These are phyloP conservation scores for Drosophila mulleri DNA, from an alignment of 2,888 invertebrate species.

Conservation along the genomic window DNA sequence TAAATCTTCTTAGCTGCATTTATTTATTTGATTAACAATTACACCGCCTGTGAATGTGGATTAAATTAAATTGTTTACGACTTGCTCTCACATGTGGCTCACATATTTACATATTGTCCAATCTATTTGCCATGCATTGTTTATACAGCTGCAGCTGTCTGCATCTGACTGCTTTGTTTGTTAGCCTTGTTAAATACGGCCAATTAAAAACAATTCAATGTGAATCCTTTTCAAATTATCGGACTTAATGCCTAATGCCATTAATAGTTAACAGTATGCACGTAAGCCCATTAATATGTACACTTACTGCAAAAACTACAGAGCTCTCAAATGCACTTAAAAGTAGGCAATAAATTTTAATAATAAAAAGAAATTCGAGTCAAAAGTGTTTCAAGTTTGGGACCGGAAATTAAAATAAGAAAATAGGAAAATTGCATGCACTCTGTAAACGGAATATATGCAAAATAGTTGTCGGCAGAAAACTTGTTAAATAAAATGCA, in stretches of 20 bases:
- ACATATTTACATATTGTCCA: conserved; percentile 12
- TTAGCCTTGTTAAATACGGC: conserved; percentile 14
- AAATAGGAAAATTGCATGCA: too few relatives aligned
- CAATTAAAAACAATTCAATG: conserved; percentile 16
- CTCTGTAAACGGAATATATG: too few relatives aligned
- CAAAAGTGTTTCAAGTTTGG: not conserved
- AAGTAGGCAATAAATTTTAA: conserved; percentile 8
- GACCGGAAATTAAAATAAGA: too few relatives aligned
- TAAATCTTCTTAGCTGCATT: not conserved
- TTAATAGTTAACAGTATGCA: not conserved
- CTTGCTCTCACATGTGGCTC: conserved; percentile 24
- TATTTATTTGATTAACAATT: conserved; percentile 15
- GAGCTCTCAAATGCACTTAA: not conserved
- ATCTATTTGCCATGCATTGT: conserved; percentile 19
- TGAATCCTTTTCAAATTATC: conserved; percentile 17
- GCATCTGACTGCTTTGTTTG: conserved; percentile 1
- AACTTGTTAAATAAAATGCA: too few relatives aligned
- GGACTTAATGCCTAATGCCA: not conserved
- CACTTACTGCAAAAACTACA: not conserved
- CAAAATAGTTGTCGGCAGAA: too few relatives aligned
- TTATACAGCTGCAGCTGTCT: not conserved
- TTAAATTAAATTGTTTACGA: conserved; percentile 50
- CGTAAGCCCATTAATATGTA: not conserved
- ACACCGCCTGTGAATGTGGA: conserved; percentile 5
- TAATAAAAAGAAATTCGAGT: too few relatives aligned